These are phyloP conservation scores for Siphamia tubifer DNA, from an alignment of 2,113 vertebrate genomes.

Conservation along the genomic window DNA sequence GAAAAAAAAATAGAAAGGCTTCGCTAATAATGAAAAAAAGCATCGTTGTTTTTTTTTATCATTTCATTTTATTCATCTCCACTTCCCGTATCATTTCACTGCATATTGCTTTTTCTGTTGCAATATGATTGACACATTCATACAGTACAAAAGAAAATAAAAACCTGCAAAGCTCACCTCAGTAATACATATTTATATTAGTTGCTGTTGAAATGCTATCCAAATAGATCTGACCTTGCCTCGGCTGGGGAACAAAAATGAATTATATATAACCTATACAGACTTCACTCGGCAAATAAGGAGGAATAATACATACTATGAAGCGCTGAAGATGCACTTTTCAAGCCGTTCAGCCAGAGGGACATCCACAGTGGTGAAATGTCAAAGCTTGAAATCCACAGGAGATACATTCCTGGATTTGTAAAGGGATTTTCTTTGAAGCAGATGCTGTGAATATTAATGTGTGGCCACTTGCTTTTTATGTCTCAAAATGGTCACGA, in stretches of 20 bases:
- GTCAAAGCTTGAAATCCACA: slow-evolving; percentile 71
- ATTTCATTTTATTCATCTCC: too few relatives aligned
- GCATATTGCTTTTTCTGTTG: slow-evolving; percentile 10
- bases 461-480: slow-evolving; percentile 53
- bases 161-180: slow-evolving; percentile 23
- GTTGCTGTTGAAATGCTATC: slow-evolving; percentile 46
- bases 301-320: slow-evolving; percentile 72
- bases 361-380: slow-evolving; percentile 71
- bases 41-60: too few relatives aligned
- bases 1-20: not conserved
- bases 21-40: too few relatives aligned
- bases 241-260: slow-evolving; percentile 62
- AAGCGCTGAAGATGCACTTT: slow-evolving; percentile 69
- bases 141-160: slow-evolving; percentile 15
- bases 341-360: slow-evolving; percentile 61
- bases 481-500: slow-evolving; percentile 30
- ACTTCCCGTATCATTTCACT: too few relatives aligned
- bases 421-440: slow-evolving; percentile 73
- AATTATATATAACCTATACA: slow-evolving; percentile 76
- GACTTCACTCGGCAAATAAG: slow-evolving; percentile 67
- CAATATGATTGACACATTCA: slow-evolving; percentile 42
- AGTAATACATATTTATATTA: slow-evolving; percentile 69
- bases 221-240: slow-evolving; percentile 64
- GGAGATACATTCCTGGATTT: slow-evolving; percentile 71
- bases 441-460: slow-evolving; percentile 75